These are phyloP conservation scores for Akabosia matsudoensis DNA, from an alignment of 1,140 invertebrate species.

Conservation along the genomic window DNA sequence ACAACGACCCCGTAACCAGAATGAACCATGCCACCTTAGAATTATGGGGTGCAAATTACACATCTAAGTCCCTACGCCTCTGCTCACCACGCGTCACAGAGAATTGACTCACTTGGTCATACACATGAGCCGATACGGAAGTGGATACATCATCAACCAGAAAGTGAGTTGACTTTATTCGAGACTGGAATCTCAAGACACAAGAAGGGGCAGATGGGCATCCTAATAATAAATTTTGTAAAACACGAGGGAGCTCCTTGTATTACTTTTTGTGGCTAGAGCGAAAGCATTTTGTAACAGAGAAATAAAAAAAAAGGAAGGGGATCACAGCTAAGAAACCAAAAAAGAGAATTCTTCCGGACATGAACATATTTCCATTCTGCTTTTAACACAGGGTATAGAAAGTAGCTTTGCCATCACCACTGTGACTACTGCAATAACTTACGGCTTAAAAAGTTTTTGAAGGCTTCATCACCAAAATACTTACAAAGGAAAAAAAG, in stretches of 20 bases:
- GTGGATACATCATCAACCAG: constrained; percentile 7
- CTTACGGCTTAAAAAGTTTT: constrained; percentile 1
- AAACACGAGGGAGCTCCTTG: constrained; percentile 7
- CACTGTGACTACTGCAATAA: neutral
- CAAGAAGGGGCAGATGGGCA: constrained; percentile 23
- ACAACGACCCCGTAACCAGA: neutral
- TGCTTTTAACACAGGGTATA: neutral
- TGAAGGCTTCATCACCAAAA: constrained; percentile 1
- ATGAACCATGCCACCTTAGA: constrained; percentile 2
- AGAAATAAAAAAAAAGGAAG: neutral
- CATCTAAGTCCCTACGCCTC: neutral
- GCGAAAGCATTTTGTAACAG: neutral
- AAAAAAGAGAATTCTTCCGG: constrained; percentile 19
- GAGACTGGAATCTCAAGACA: constrained; percentile 9
- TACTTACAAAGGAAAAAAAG: neutral
- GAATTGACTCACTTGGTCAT: neutral
- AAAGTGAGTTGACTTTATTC: neutral
- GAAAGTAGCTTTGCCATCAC: neutral
- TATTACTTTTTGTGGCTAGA: neutral
- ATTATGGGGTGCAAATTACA: constrained; percentile 2
- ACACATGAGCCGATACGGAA: constrained; percentile 4
- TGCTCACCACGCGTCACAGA: neutral
- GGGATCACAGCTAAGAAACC: constrained; percentile 23
- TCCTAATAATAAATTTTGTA: constrained; percentile 16
- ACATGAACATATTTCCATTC: constrained; percentile 18